Evolutionary conservation across 2,888 invertebrate species (phyloP).

Genomic region (Andrena trimmerana): DNA sequence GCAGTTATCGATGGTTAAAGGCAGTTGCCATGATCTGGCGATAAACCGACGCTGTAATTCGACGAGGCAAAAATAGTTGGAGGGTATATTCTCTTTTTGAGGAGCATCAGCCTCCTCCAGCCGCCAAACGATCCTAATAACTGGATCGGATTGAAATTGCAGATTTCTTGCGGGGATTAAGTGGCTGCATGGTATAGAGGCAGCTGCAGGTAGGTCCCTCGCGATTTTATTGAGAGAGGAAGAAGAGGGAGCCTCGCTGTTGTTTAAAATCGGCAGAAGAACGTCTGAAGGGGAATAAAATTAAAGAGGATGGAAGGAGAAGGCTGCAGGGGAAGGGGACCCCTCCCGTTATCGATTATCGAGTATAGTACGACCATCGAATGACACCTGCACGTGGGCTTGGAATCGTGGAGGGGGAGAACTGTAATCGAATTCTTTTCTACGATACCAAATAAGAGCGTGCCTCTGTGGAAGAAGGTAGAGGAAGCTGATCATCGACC

Average conservation of each 20-base stretch:
- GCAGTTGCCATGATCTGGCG: background rate
- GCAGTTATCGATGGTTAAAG: background rate
- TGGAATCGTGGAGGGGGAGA: background rate
- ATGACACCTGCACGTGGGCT: background rate
- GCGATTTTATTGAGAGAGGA: background rate
- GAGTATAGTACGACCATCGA: background rate
- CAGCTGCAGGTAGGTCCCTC: background rate
- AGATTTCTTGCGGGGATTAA: background rate
- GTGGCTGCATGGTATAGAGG: background rate
- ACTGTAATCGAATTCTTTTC: background rate
- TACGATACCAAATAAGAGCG: background rate
- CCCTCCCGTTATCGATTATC: conserved; percentile 12
- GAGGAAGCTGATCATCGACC: no score
- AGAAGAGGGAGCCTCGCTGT: background rate
- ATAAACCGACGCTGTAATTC: background rate
- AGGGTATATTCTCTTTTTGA: no score
- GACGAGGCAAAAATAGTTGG: background rate
- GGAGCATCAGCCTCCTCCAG: no score
- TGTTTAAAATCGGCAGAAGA: background rate
- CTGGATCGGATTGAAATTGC: no score
- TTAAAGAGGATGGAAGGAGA: background rate
- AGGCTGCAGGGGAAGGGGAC: background rate
- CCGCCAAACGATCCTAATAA: no score
- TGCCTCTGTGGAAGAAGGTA: background rate
- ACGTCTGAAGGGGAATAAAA: background rate